Conservation (phyloP, 1,140 invertebrate species). For the Microplitis mediator region DNA sequence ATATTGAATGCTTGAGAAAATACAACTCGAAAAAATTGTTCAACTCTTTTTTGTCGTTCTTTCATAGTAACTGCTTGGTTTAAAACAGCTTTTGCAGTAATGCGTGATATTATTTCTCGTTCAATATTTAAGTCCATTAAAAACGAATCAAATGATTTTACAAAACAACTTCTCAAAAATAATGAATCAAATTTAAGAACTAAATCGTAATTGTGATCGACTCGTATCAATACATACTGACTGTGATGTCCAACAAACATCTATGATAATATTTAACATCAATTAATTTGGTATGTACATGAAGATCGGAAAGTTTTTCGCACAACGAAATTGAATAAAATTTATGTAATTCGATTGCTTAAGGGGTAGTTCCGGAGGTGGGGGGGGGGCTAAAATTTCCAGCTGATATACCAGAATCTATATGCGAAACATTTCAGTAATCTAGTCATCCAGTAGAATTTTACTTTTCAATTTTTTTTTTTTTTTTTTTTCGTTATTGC, state of each 20-base stretch:
- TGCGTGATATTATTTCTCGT: slow-evolving; percentile 34
- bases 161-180: slow-evolving; percentile 47
- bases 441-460: too few relatives aligned
- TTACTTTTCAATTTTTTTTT: too few relatives aligned
- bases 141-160: slow-evolving; percentile 49
- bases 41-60: slow-evolving; percentile 59
- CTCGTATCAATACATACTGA: slow-evolving; percentile 61
- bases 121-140: slow-evolving; percentile 37
- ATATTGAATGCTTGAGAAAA: slow-evolving; percentile 61
- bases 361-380: too few relatives aligned
- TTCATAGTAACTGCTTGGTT: slow-evolving; percentile 57
- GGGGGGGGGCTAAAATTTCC: too few relatives aligned
- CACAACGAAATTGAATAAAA: too few relatives aligned
- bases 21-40: slow-evolving; percentile 64
- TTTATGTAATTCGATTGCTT: background rate
- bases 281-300: background rate
- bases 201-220: slow-evolving; percentile 69
- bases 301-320: background rate
- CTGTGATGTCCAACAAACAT: slow-evolving; percentile 57
- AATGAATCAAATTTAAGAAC: slow-evolving; percentile 55
- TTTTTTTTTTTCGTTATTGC: too few relatives aligned
- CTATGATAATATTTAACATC: slow-evolving; percentile 23
- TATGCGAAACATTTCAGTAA: too few relatives aligned
- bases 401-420: too few relatives aligned
- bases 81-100: slow-evolving; percentile 45